phyloP scores from a whole-genome alignment of 64 coral and sea anemone genomes.

The Stichodactyla helianthus region DNA sequence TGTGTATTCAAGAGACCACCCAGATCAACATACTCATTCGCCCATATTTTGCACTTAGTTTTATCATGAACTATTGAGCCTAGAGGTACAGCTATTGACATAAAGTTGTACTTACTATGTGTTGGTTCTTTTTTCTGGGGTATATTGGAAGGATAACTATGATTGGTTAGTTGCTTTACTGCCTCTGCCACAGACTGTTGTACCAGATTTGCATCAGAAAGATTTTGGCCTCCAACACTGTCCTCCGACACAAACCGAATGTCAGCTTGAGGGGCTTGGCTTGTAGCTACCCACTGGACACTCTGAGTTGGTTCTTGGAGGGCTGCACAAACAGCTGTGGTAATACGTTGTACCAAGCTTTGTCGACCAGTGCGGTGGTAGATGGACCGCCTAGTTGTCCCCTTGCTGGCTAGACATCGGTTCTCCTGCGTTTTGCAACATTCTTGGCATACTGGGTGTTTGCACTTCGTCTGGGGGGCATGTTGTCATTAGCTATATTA shows the following conservation, averaged over 20 bases:
- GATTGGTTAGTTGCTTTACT: not conserved
- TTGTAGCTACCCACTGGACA: not conserved
- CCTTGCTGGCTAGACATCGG: not conserved
- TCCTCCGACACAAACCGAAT: no score
- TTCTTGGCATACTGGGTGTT: not conserved
- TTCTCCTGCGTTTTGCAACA: not conserved
- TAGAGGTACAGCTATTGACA: slow-evolving; percentile 17
- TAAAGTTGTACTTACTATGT: slow-evolving; percentile 24
- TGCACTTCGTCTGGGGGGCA: not conserved
- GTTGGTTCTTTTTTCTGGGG: not conserved
- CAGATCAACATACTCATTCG: slow-evolving; percentile 24
- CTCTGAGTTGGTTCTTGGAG: not conserved
- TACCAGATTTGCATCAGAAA: not conserved
- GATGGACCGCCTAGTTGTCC: no score
- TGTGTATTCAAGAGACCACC: slow-evolving; percentile 20
- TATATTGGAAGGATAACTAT: no score
- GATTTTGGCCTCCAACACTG: not conserved
- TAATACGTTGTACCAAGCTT: not conserved
- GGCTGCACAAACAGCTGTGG: not conserved
- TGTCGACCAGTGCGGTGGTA: no score
- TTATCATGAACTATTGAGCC: slow-evolving; percentile 2
- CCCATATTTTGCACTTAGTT: slow-evolving; percentile 41
- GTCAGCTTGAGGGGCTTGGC: not conserved
- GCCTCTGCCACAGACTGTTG: not conserved
- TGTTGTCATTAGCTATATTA: not conserved